Percentiles rank a stretch among this genome's conserved stretches.
Conservation (phyloP, 2,797 vertebrate species). For the Microctenopoma stevenorrisi region DNA sequence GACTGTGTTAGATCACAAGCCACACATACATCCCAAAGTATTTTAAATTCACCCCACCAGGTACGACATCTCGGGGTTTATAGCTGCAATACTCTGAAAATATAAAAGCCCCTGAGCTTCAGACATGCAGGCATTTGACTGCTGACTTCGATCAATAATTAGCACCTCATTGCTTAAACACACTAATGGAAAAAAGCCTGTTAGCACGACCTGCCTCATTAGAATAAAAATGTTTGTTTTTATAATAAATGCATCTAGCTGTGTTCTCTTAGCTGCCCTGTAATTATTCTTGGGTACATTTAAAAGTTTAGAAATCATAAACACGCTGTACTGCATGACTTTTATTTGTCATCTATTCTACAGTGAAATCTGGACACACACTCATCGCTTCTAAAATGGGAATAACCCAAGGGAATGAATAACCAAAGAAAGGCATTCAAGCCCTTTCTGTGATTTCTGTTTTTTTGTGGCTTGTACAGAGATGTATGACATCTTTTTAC, state of each 20-base stretch:
- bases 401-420: slow-evolving; percentile 36
- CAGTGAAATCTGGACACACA: slow-evolving; percentile 40
- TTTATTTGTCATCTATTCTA: slow-evolving; percentile 21
- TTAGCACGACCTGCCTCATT: neutral
- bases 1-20: slow-evolving; percentile 2
- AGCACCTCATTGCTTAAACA: neutral
- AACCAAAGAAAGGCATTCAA: slow-evolving; percentile 27
- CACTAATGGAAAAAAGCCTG: neutral
- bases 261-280: no score
- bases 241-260: slow-evolving; percentile 4
- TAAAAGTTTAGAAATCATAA: slow-evolving; percentile 14
- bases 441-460: slow-evolving; percentile 35
- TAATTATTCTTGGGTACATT: neutral
- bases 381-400: slow-evolving; percentile 41
- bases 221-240: neutral
- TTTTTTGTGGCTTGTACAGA: slow-evolving; percentile 26
- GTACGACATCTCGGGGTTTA: neutral
- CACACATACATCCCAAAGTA: slow-evolving; percentile 7
- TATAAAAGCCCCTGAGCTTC: neutral
- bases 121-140: neutral
- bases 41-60: slow-evolving; percentile 3
- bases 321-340: slow-evolving; percentile 9
- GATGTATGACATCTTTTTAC: slow-evolving; percentile 20
- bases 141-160: slow-evolving; percentile 11
- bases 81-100: neutral